Conservation (phyloP, 2,888 invertebrate species). For the Habroteleia sp. region DNA sequence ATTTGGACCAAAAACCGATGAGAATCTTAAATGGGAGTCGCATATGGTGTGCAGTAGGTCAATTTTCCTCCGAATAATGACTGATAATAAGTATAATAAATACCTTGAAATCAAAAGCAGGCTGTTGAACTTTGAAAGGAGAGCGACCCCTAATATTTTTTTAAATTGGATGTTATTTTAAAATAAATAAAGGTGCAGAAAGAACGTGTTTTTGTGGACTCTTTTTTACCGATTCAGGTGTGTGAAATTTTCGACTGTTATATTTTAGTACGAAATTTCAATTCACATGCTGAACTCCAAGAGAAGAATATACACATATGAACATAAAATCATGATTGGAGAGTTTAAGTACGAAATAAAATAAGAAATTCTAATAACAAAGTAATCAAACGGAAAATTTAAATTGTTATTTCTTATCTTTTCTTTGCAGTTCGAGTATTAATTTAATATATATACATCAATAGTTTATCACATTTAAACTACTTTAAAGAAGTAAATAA, state of each 20-base stretch:
- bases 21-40: slow-evolving; percentile 37
- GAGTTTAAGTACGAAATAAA: no score
- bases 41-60: slow-evolving; percentile 38
- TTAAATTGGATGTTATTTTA: slow-evolving; percentile 28
- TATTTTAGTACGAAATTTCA: no score
- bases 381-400: no score
- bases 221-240: slow-evolving; percentile 4
- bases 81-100: slow-evolving; percentile 45
- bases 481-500: no score
- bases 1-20: slow-evolving; percentile 37
- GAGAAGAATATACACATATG: no score
- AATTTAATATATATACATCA: no score
- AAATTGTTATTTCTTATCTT: no score
- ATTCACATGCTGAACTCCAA: no score
- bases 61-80: slow-evolving; percentile 39
- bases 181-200: slow-evolving; percentile 26
- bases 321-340: no score
- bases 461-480: no score
- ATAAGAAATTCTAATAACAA: no score
- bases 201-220: neutral
- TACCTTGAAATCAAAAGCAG: slow-evolving; percentile 34
- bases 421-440: no score
- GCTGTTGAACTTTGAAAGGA: slow-evolving; percentile 33
- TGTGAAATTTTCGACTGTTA: slow-evolving; percentile 7
- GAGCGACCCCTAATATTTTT: slow-evolving; percentile 26